A percentile compares a stretch with the other conserved stretches of the same genome.
Evolutionary conservation across 2,797 vertebrate species (phyloP).

Genomic region (Merluccius polli): DNA sequence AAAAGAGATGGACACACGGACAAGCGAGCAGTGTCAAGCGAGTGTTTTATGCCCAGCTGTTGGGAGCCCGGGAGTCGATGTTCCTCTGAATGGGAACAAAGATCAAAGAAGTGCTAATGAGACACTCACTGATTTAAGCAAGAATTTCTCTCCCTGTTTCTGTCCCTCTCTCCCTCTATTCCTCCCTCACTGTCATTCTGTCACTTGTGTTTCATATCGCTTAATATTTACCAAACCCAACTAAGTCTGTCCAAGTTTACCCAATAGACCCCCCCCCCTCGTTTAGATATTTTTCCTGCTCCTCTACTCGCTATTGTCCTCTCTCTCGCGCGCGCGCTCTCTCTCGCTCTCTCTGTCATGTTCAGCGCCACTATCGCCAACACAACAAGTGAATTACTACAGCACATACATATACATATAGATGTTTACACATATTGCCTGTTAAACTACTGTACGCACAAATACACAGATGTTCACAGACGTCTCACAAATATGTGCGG

Average conservation of each 20-base stretch:
- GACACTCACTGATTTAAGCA: not conserved
- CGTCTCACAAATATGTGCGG: not conserved
- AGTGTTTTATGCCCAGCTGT: not conserved
- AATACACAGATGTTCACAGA: slow-evolving; percentile 1
- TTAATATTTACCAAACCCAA: not conserved
- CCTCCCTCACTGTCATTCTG: not conserved
- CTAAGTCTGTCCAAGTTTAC: not conserved
- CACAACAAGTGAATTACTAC: not conserved
- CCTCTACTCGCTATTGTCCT: no score
- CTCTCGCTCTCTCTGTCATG: not conserved
- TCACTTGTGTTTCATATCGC: not conserved
- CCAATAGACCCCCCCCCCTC: not conserved
- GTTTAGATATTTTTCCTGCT: not conserved
- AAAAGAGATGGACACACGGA: not conserved
- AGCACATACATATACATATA: not conserved
- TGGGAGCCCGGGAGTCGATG: not conserved
- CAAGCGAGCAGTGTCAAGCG: no score
- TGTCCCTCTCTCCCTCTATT: not conserved
- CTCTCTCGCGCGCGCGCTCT: no score
- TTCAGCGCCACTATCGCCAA: not conserved
- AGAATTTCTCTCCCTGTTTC: not conserved
- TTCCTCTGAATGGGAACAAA: not conserved
- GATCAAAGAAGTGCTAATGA: not conserved
- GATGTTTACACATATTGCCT: not conserved
- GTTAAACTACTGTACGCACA: not conserved